Evolutionary conservation across 1,140 invertebrate species (phyloP), one percentile per base, ranked within the genome.

Genomic region (Cherax destructor): DNA sequence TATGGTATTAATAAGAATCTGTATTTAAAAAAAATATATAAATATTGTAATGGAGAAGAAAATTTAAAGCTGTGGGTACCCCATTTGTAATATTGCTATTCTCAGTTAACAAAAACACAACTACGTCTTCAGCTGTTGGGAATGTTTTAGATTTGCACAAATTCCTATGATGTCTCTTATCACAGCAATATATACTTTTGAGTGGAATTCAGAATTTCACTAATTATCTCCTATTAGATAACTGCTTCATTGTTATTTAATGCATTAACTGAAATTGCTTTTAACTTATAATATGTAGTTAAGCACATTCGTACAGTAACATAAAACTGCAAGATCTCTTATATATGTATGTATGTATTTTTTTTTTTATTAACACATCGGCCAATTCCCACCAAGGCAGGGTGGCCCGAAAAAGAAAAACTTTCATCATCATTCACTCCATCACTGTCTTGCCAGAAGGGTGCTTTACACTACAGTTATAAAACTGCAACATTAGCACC

Each of bases 181-280:
- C 81, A 84, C 81, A 84, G 81, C 69, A 84, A 84, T 61, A 84
- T 84, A 69, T 61, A 69, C 61, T 84, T 69, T 84, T 69, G 41
- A 84, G 16, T 65, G 81, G 61, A 84, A 69, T 65, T 69, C 11
- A 69, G n/a, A 65, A 30, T 61, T 47, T 41, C 47, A 84, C n/a
- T n/a, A n/a, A n/a, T n/a, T n/a, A n/a, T n/a, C n/a, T 69, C 18
- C 18, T 21, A 65, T 69, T 69, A 24, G 41, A 69, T 41, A 69
- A 16, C 4, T 69, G 41, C 18, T 69, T 24, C 59, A 84, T 65
- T n/a, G 11, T 59, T 59, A 59, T 7, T 7, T 59, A 59, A 59
- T 5, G 11, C 11, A 59, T 5, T 7, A 59, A 59, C 11, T 59
- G 56, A n/a, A 5, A 59, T 13, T 59, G 56, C 6, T 13, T 59